Percentiles rank a stretch among this genome's conserved stretches.
Conservation (phyloP, 2,113 vertebrate species). For the Chiloscyllium plagiosum region DNA sequence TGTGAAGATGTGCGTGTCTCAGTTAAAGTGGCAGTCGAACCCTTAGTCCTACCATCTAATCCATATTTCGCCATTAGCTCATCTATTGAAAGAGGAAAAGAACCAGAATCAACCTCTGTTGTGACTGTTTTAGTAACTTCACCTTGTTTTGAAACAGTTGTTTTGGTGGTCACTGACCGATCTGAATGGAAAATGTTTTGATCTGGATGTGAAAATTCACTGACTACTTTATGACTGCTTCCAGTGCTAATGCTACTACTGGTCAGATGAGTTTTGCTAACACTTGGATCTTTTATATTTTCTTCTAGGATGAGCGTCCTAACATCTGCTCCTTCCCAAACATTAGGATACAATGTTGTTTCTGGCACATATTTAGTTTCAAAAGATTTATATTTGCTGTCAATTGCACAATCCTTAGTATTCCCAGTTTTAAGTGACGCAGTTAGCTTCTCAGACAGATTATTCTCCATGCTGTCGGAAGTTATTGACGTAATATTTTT, state of each 20-base stretch:
- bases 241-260: background rate
- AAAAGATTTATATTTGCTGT: background rate
- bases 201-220: background rate
- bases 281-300: background rate
- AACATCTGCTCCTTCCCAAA: background rate
- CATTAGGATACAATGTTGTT: background rate
- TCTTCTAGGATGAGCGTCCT: background rate
- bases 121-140: background rate
- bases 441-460: background rate
- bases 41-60: background rate
- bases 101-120: background rate
- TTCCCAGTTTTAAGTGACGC: background rate
- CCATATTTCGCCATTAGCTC: too few relatives aligned
- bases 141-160: background rate
- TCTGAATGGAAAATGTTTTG: too few relatives aligned
- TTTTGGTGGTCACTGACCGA: background rate
- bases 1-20: background rate
- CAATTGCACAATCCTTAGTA: rapidly evolving
- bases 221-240: too few relatives aligned
- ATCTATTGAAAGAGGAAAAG: background rate
- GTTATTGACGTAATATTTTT: background rate
- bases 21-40: background rate
- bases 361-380: too few relatives aligned
- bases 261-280: background rate
- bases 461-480: background rate